Base-by-base conservation (phyloP, 2,797 vertebrate species). In the Alca torda region DNA sequence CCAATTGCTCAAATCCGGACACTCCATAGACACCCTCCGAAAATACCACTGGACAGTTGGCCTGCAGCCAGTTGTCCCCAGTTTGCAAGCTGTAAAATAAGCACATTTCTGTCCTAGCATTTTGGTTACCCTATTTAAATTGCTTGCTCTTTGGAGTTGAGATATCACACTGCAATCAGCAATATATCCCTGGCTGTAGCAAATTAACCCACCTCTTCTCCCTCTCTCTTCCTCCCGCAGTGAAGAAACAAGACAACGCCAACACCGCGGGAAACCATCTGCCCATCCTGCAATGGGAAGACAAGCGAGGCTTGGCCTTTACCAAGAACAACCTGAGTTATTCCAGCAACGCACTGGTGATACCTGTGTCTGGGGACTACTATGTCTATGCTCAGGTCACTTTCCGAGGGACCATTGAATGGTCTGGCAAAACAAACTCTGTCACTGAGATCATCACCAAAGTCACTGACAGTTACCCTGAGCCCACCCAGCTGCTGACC, bases 301-400 rank as follows among this genome's bases (percentile, higher is more conserved):
- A 98, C 74, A 84, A 96, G 45, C 82, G 86, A 50, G 98, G 98
- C 76, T 84, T 98, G 91, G 98, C 98, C 60, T 98, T 98, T 89
- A 98, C 97, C 87, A 98, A 97, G 95, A 97, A 98, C 91, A 96
- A 97, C 89, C 96, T 98, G 97, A 98, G 59, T 16, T 98, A 98
- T 28, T 97, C 91, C 95, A 97, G 98, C 80, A 97, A 92, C 53
- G 94, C 97, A 31, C 96, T 98, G 94, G 90, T 98, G 93, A 97
- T 98, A 73, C 98, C 98, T 4, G 96, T 97, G 33, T 72, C 96
- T 0, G 98, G 98, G 88, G 97, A 97, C 72, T 98, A 98, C 90
- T 98, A 98, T 53, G 95, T 98, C 68, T 98, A 98, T 45, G 97
- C 98, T 11, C 98, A 98, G 96, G 97, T 98, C 93, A 98, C 98